phyloP scores from a whole-genome alignment of 2,113 vertebrate species.

The Hemicordylus capensis region DNA sequence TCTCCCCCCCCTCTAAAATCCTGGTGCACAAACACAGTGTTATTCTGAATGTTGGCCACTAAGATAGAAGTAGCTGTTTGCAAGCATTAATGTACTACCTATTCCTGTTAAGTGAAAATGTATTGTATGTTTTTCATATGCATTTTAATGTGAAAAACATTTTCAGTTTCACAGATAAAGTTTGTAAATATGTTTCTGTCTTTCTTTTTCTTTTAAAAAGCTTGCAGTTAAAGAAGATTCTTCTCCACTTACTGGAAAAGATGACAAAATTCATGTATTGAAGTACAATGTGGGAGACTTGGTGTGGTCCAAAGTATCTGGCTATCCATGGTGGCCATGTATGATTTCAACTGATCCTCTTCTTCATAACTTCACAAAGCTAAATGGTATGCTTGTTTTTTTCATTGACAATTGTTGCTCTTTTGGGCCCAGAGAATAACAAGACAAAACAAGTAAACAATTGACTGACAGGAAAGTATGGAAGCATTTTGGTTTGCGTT shows the following conservation, averaged over 20 bases:
- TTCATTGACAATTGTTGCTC: not conserved
- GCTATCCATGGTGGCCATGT: conserved; percentile 98
- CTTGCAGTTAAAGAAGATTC: conserved; percentile 69
- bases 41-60: too few species aligned
- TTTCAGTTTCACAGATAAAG: too few species aligned
- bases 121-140: not conserved
- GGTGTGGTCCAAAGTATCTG: conserved; percentile 96
- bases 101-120: too few species aligned
- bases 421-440: not conserved
- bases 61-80: too few species aligned
- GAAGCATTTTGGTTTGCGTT: not conserved
- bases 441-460: not conserved
- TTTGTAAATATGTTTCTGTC: not conserved
- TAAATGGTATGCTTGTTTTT: conserved; percentile 81
- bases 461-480: not conserved
- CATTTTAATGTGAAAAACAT: not conserved
- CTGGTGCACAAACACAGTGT: too few species aligned
- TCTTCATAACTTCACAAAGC: conserved; percentile 84
- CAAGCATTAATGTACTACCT: too few species aligned
- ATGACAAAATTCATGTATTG: conserved; percentile 68
- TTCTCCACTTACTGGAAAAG: conserved; percentile 57
- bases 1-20: too few species aligned
- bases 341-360: conserved; percentile 95
- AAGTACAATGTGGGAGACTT: conserved; percentile 87
- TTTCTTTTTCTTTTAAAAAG: conserved; percentile 54